Conservation (phyloP, 2,113 vertebrate species). For the Coptodon bakossiorum region DNA sequence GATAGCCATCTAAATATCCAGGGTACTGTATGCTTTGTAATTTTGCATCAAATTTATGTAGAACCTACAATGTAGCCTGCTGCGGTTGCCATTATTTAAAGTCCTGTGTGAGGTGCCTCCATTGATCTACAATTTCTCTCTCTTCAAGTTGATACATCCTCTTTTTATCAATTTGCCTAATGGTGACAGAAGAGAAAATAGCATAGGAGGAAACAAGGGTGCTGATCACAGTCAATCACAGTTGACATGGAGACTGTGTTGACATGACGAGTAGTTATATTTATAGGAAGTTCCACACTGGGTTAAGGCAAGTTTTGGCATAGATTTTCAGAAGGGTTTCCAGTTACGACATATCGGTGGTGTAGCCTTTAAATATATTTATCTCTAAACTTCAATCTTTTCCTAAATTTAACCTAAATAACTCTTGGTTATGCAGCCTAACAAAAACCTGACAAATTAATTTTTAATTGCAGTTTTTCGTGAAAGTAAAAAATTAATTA, state of each 20-base stretch:
- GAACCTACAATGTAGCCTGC: background rate
- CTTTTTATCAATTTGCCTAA: background rate
- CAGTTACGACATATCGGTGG: accelerated
- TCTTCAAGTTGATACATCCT: background rate
- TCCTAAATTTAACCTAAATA: background rate
- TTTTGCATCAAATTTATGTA: background rate
- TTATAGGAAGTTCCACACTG: background rate
- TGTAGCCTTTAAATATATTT: background rate
- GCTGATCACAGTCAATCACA: background rate
- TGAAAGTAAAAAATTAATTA: background rate
- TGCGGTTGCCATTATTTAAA: background rate
- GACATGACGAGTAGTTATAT: background rate
- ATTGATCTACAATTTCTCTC: background rate
- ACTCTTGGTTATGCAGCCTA: background rate
- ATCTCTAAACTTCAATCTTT: background rate
- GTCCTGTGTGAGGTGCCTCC: background rate
- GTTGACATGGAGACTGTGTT: background rate
- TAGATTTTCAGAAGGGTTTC: background rate
- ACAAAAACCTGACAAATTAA: background rate
- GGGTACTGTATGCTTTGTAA: background rate
- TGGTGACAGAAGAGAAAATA: background rate
- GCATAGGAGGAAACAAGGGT: background rate
- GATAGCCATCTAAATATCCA: background rate
- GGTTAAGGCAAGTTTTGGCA: background rate
- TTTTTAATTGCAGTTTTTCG: background rate